These are phyloP conservation scores for Melitaea cinxia DNA, from an alignment of 1,140 invertebrate species.

Conservation along the genomic window DNA sequence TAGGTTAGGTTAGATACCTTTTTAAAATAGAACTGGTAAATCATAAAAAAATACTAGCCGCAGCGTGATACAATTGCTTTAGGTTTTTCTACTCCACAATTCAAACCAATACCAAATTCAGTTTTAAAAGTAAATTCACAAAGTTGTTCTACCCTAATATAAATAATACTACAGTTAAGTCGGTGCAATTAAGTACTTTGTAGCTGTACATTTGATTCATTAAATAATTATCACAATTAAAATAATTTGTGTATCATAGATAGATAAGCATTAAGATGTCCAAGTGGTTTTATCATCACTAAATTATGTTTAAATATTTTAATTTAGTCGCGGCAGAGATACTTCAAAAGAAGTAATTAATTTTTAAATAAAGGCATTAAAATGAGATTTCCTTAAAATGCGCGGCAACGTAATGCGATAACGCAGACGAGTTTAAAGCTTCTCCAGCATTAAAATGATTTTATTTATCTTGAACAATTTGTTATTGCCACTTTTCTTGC, in stretches of 20 bases:
- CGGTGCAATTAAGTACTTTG: no score
- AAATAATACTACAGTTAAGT: no score
- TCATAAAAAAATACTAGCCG: no score
- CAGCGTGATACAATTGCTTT: no score
- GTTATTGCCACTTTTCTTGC: slow-evolving; percentile 75
- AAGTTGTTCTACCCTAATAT: no score
- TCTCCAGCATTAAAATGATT: slow-evolving; percentile 70
- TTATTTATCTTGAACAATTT: slow-evolving; percentile 80
- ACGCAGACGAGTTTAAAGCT: slow-evolving; percentile 58
- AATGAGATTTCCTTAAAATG: slow-evolving; percentile 67
- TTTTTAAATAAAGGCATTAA: slow-evolving; percentile 70
- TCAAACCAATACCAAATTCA: no score
- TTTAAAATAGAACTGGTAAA: no score
- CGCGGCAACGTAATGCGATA: slow-evolving; percentile 54
- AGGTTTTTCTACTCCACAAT: no score
- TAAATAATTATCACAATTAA: not conserved
- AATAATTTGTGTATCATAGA: slow-evolving; percentile 5
- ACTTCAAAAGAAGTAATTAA: slow-evolving; percentile 68
- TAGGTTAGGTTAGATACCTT: no score
- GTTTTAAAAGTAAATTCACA: no score
- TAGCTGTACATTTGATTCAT: no score
- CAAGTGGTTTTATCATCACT: slow-evolving; percentile 1
- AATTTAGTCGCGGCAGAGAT: slow-evolving; percentile 57
- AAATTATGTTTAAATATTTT: slow-evolving; percentile 19
- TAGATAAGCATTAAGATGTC: slow-evolving; percentile 4